These are phyloP conservation scores for Poecilobothrus nobilitatus DNA, from an alignment of 2,888 invertebrate genomes.

Conservation along the genomic window DNA sequence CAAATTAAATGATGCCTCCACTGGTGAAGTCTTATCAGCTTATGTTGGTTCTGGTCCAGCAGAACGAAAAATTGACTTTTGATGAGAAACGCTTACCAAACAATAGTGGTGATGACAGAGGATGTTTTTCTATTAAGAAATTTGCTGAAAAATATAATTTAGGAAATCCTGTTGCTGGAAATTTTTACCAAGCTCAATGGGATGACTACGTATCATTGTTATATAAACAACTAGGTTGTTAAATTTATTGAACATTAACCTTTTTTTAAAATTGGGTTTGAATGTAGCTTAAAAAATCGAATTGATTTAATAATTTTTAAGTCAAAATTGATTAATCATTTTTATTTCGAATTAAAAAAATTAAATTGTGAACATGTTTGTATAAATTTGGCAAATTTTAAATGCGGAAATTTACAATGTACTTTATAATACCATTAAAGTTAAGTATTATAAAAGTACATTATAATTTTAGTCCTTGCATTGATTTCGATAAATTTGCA, in stretches of 20 bases:
- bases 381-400: too few species aligned
- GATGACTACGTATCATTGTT: constrained; percentile 82
- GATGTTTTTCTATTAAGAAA: constrained; percentile 55
- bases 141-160: constrained; percentile 76
- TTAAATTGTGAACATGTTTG: too few species aligned
- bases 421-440: too few species aligned
- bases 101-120: constrained; percentile 48
- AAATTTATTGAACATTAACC: constrained; percentile 22
- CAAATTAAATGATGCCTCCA: constrained; percentile 55
- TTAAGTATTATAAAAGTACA: neutral
- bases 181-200: constrained; percentile 78
- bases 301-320: too few species aligned
- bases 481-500: constrained; percentile 55
- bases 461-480: constrained; percentile 59
- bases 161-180: constrained; percentile 75
- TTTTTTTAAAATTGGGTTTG: too few species aligned
- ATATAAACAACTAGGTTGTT: constrained; percentile 68
- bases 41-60: constrained; percentile 84
- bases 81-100: constrained; percentile 47
- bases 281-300: too few species aligned
- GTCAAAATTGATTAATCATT: too few species aligned
- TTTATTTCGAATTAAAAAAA: too few species aligned
- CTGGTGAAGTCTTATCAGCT: constrained; percentile 68
- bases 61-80: constrained; percentile 49
- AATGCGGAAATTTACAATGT: too few species aligned